Conservation (phyloP, 2,113 vertebrate species). For the Corydoras maculifer region DNA sequence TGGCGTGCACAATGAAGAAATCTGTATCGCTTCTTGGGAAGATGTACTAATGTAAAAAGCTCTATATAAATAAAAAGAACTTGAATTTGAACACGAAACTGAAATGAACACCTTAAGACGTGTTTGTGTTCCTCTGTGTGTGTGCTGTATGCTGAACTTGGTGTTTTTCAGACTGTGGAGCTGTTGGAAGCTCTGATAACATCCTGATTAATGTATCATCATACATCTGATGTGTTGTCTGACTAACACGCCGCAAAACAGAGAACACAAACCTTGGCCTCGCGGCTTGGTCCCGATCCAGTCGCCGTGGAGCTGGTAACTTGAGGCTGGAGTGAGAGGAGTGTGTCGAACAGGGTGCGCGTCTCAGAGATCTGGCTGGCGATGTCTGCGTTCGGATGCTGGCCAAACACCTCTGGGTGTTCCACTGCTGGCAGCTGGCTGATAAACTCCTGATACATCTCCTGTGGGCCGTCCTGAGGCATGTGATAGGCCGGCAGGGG, state of each 20-base stretch:
- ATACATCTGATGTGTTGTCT: background rate
- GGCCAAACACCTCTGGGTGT: constrained; percentile 79
- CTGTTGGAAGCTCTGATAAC: no score
- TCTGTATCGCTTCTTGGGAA: no score
- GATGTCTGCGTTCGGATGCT: constrained; percentile 80
- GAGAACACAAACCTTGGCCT: constrained; percentile 68
- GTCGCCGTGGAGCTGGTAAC: constrained; percentile 54
- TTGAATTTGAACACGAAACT: no score
- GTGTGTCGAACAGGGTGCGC: constrained; percentile 73
- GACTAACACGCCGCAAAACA: constrained; percentile 6
- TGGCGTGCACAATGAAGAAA: no score
- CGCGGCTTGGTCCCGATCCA: constrained; percentile 58
- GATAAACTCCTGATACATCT: constrained; percentile 69
- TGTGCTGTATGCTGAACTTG: no score
- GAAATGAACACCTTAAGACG: no score
- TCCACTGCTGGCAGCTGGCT: constrained; percentile 68
- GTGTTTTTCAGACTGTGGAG: no score
- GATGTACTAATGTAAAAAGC: no score
- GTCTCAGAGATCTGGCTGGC: constrained; percentile 79
- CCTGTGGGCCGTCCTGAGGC: constrained; percentile 69
- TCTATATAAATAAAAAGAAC: no score
- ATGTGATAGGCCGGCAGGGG: constrained; percentile 67
- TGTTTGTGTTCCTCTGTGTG: no score
- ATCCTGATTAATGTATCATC: no score
- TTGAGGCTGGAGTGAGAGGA: constrained; percentile 82